Conservation (phyloP, 1,140 invertebrate species). For the Adelges cooleyi region DNA sequence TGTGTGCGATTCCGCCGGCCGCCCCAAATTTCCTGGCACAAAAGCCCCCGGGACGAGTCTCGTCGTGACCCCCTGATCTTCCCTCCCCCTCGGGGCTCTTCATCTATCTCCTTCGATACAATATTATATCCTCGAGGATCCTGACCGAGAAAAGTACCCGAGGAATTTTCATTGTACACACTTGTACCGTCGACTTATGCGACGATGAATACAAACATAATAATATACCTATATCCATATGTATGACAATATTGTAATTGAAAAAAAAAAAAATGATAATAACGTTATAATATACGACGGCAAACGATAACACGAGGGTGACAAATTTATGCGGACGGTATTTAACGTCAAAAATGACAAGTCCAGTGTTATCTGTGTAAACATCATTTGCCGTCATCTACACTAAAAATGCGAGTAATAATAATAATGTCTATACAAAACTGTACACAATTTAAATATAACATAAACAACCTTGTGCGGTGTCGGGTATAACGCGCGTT, state of each 20-base stretch:
- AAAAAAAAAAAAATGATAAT: slow-evolving; percentile 12
- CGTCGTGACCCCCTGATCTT: no score
- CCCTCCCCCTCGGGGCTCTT: no score
- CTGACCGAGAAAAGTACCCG: background rate
- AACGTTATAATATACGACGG: background rate
- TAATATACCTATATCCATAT: background rate
- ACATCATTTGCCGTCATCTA: background rate
- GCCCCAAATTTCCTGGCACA: background rate
- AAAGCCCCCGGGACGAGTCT: background rate
- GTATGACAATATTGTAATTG: background rate
- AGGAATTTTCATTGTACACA: slow-evolving; percentile 19
- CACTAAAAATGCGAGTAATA: background rate
- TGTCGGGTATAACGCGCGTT: no score
- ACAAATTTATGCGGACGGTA: slow-evolving; percentile 15
- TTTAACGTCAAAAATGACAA: slow-evolving; percentile 22
- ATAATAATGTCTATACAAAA: background rate
- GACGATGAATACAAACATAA: background rate
- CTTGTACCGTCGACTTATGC: background rate
- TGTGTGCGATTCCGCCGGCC: slow-evolving; percentile 6
- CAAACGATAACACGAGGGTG: background rate
- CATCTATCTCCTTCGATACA: no score
- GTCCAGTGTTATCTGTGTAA: slow-evolving; percentile 20
- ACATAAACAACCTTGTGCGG: no score
- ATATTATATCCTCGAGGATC: no score
- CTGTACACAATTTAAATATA: no score